These are phyloP conservation scores for Platalea minor DNA, from an alignment of 2,797 vertebrate genomes.

Conservation along the genomic window DNA sequence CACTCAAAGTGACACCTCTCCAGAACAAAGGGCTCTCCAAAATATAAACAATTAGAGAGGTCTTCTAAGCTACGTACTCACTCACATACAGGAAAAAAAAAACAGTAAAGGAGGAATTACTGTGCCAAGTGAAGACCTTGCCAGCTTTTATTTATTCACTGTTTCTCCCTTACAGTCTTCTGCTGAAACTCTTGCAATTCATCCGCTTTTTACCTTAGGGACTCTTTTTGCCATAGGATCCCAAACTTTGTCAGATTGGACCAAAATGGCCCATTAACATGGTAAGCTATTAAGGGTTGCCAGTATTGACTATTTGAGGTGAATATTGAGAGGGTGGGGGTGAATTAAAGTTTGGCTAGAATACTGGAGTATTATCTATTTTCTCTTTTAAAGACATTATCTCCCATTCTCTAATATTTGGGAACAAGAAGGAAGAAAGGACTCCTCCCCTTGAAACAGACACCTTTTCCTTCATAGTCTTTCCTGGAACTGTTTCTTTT, in stretches of 20 bases:
- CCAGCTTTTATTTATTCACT: background rate
- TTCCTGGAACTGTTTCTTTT: background rate
- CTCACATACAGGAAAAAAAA: background rate
- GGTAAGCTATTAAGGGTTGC: background rate
- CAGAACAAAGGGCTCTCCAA: background rate
- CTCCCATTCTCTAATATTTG: background rate
- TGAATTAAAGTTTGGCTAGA: background rate
- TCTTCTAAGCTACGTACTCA: background rate
- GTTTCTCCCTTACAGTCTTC: background rate
- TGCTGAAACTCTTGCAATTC: background rate
- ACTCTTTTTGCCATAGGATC: background rate
- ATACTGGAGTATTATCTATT: background rate
- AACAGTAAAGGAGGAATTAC: background rate
- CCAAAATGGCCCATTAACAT: background rate
- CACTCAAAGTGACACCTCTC: background rate
- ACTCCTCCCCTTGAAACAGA: background rate
- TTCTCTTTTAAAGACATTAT: background rate
- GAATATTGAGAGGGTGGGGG: background rate
- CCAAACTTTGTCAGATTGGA: background rate
- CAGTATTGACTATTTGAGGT: background rate
- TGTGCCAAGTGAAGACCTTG: background rate
- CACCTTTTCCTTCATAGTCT: background rate
- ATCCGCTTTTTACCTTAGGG: background rate
- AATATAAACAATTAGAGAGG: background rate
- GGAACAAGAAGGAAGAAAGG: background rate